These are phyloP conservation scores for Mugil cephalus DNA, from an alignment of 2,113 vertebrate genomes.

Conservation along the genomic window DNA sequence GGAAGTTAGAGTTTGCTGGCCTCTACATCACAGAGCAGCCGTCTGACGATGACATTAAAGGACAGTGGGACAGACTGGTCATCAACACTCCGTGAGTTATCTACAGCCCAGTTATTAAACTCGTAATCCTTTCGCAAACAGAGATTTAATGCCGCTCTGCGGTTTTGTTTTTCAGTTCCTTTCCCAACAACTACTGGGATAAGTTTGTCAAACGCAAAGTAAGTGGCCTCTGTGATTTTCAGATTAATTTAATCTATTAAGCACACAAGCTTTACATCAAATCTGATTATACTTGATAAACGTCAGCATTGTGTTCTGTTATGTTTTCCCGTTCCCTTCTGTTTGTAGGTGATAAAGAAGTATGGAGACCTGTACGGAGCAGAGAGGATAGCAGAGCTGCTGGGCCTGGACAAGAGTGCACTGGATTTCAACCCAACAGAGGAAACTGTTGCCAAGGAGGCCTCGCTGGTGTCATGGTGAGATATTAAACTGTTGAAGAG, in stretches of 20 bases:
- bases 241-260: slow-evolving; percentile 13
- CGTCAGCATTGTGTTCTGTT: background rate
- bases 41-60: slow-evolving; percentile 98
- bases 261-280: slow-evolving; percentile 7
- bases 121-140: slow-evolving; percentile 12
- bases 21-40: slow-evolving; percentile 98
- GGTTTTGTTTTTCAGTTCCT: slow-evolving; percentile 85
- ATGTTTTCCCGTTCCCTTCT: background rate
- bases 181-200: slow-evolving; percentile 99
- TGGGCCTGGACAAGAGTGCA: slow-evolving; percentile 96
- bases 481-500: slow-evolving; percentile 44
- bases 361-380: slow-evolving; percentile 97
- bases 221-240: slow-evolving; percentile 63
- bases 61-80: slow-evolving; percentile 97
- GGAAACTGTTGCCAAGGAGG: slow-evolving; percentile 90
- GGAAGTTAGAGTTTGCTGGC: slow-evolving; percentile 97
- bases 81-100: slow-evolving; percentile 95
- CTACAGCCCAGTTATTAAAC: background rate
- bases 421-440: slow-evolving; percentile 97
- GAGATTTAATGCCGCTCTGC: background rate
- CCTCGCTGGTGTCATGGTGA: slow-evolving; percentile 94
- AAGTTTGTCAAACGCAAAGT: slow-evolving; percentile 99
- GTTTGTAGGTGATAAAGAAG: slow-evolving; percentile 95
- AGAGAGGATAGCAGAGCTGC: slow-evolving; percentile 95
- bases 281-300: slow-evolving; percentile 9